Evolutionary conservation across 2,113 vertebrate genomes (phyloP).

Genomic region (Halcyon senegalensis): DNA sequence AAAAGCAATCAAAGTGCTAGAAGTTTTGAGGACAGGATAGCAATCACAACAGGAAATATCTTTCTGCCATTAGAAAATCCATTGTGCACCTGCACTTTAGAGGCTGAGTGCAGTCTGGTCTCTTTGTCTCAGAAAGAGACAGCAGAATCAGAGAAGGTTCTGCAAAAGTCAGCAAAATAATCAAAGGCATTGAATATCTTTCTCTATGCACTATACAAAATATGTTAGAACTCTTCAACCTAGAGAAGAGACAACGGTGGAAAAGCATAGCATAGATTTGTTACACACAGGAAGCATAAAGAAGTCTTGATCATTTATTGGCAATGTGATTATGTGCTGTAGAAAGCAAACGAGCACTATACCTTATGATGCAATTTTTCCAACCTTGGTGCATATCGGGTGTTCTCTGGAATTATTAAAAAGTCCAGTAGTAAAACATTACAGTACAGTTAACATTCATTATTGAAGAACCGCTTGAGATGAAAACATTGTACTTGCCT

Average conservation of each 20-base stretch:
- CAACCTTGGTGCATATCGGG: not conserved
- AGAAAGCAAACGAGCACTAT: not conserved
- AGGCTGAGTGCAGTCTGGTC: not conserved
- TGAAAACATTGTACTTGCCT: not conserved
- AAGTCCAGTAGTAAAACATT: not conserved
- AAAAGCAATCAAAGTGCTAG: not conserved
- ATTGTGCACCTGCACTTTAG: not conserved
- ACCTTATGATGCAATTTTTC: not conserved
- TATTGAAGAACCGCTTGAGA: not conserved
- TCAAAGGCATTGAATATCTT: not conserved
- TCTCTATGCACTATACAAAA: not conserved
- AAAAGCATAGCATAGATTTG: not conserved
- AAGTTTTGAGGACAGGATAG: not conserved
- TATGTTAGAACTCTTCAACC: not conserved
- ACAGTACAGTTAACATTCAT: not conserved
- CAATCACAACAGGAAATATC: not conserved
- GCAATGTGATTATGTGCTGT: not conserved
- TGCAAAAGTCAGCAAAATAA: not conserved
- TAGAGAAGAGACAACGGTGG: not conserved
- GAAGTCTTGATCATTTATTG: not conserved
- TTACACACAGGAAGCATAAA: not conserved
- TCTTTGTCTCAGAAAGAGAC: not conserved
- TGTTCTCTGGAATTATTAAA: not conserved
- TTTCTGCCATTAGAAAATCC: not conserved
- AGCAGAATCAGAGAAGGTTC: not conserved